Conservation (phyloP, 2,113 vertebrate genomes). For the Oncorhynchus nerka region DNA sequence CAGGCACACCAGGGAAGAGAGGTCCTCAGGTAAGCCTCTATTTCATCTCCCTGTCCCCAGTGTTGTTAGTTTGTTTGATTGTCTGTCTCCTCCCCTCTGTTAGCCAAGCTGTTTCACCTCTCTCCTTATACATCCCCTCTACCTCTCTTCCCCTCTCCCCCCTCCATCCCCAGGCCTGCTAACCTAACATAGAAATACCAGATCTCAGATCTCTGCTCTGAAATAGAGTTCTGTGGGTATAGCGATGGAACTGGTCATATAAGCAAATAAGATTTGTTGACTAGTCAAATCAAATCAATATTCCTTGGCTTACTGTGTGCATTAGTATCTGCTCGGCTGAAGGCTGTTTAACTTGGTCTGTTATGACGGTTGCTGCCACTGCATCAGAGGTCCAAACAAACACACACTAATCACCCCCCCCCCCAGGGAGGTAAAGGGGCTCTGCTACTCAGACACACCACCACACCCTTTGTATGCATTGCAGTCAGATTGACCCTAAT, state of each 20-base stretch:
- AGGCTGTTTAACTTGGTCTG: not conserved
- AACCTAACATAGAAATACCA: not conserved
- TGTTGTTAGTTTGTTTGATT: not conserved
- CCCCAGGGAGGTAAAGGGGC: slow-evolving; percentile 6
- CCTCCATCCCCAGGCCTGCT: not conserved
- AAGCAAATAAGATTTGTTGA: too few species aligned
- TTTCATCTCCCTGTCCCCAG: not conserved
- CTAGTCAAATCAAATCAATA: not conserved
- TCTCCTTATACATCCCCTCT: not conserved
- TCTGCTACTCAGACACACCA: slow-evolving; percentile 7
- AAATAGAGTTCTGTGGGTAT: not conserved
- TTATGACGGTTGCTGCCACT: slow-evolving; percentile 12
- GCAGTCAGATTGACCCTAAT: slow-evolving; percentile 61
- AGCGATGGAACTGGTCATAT: not conserved
- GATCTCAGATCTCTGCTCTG: not conserved
- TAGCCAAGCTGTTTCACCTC: not conserved
- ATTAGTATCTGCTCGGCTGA: not conserved
- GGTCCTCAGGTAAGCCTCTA: slow-evolving; percentile 87
- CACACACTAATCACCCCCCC: slow-evolving; percentile 19
- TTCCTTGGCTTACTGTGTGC: not conserved
- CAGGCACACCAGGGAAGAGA: slow-evolving; percentile 85
- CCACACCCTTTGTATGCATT: slow-evolving; percentile 38
- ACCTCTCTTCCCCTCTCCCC: slow-evolving; percentile 12
- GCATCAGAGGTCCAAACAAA: slow-evolving; percentile 22
- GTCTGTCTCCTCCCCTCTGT: not conserved